phyloP scores from a whole-genome alignment of 2,113 vertebrate species.

The Vulpes vulpes region DNA sequence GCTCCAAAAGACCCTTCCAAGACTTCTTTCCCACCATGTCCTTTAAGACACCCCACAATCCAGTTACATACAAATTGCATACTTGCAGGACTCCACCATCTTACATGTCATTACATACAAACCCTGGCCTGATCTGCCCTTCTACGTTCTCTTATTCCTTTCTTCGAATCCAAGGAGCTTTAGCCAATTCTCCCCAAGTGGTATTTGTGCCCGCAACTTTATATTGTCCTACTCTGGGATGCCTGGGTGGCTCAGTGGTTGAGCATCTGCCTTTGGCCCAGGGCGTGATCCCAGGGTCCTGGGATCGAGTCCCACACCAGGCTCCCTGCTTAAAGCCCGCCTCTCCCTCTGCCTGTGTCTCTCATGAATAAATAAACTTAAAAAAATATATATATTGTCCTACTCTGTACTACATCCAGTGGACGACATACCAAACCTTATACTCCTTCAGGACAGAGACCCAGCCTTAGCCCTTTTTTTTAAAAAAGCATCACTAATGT shows the following conservation, averaged over 20 bases:
- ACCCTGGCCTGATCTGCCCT: background rate
- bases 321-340: no score
- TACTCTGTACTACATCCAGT: background rate
- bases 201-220: background rate
- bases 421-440: background rate
- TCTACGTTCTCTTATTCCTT: background rate
- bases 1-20: background rate
- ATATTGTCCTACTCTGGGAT: background rate
- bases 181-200: background rate
- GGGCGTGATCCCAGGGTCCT: no score
- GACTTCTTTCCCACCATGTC: background rate
- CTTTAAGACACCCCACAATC: background rate
- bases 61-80: background rate
- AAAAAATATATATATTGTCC: background rate
- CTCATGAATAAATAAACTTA: no score
- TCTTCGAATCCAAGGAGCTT: background rate
- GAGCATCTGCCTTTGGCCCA: no score
- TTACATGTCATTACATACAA: background rate
- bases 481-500: background rate
- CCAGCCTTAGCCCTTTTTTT: background rate
- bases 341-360: no score
- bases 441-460: background rate
- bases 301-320: no score
- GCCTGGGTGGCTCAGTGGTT: no score
- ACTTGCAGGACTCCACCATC: background rate